Base-by-base conservation (phyloP, 2,888 invertebrate species). In the Drosophila kuntzei region DNA sequence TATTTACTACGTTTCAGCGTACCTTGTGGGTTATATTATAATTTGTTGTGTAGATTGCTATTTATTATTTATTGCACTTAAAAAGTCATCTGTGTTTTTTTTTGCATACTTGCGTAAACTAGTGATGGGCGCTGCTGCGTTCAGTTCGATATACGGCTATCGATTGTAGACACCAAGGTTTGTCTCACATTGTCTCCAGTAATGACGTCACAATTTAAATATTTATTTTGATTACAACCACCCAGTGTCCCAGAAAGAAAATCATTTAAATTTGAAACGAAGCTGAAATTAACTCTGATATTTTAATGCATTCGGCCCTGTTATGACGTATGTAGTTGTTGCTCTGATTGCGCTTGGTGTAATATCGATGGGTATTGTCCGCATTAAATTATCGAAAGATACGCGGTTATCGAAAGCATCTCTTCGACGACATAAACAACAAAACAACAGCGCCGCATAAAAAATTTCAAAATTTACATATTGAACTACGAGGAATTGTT, bases 61-160 rank as follows among this genome's bases (percentile, higher is more conserved):
- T 36, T 73, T 32, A 44, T 53, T 60, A 49, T 53, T 62, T 74
- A 68, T 78, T 74, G 59, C 60, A 78, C 60, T 60, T 59, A 63
- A 57, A 55, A 46, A 50, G 18, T 55, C 62, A 57, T 47, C 57
- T 62, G 61, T 41, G 49, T 39, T 39, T 54, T 34, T 53, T 47
- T 69, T 76, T 39, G 46, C 61, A 36, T 46, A 55, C 46, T 57
- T 57, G 32, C 27, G 39, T 47, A 37, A 51, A 58, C 50, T 69
- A 60, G 53, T 12, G 71, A 58, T 58, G 63, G 16, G 14, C 32
- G 2, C 25, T 36, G 9, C 1, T 1, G 25, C 9, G 14, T 37
- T 25, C 11, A 34, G 25, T 22, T 59, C 51, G 64, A 64, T 64
- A 51, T 9, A 14, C 46, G 18, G 29, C 22, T 37, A 32, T 5